These are phyloP conservation scores for Myotis yumanensis DNA, from an alignment of 2,113 vertebrate species.

Conservation along the genomic window DNA sequence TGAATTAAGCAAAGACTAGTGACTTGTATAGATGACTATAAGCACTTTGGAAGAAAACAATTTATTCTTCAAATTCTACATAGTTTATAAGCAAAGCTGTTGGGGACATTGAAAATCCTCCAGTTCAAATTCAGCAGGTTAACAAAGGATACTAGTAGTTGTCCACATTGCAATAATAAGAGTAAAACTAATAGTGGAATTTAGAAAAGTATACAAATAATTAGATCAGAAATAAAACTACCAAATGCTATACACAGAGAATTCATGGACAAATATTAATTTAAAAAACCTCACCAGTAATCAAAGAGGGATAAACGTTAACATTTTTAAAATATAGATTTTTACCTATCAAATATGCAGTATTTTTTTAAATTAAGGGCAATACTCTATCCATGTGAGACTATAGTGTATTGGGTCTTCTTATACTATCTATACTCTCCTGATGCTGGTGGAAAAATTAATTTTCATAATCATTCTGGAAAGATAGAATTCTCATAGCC, in stretches of 20 bases:
- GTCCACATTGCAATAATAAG: background rate
- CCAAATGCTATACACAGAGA: background rate
- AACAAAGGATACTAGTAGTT: background rate
- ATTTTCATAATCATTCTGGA: background rate
- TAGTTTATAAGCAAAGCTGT: background rate
- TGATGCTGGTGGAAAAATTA: background rate
- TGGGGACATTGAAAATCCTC: background rate
- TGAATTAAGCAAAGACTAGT: conserved; percentile 32
- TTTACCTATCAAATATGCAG: background rate
- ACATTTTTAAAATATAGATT: background rate
- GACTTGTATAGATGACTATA: conserved; percentile 14
- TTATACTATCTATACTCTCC: background rate
- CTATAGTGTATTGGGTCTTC: background rate
- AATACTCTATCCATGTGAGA: background rate
- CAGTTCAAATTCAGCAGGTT: background rate
- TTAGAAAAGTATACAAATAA: background rate
- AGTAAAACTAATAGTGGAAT: background rate
- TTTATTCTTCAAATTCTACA: conserved; percentile 1
- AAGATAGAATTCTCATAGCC: background rate
- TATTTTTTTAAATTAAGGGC: background rate
- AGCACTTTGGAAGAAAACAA: conserved; percentile 41
- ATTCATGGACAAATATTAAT: background rate
- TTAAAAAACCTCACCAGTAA: background rate
- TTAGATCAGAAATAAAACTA: conserved; percentile 21
- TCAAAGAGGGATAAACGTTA: conserved; percentile 3